Base-by-base conservation (phyloP, 2,113 vertebrate species). In the Channa argus region DNA sequence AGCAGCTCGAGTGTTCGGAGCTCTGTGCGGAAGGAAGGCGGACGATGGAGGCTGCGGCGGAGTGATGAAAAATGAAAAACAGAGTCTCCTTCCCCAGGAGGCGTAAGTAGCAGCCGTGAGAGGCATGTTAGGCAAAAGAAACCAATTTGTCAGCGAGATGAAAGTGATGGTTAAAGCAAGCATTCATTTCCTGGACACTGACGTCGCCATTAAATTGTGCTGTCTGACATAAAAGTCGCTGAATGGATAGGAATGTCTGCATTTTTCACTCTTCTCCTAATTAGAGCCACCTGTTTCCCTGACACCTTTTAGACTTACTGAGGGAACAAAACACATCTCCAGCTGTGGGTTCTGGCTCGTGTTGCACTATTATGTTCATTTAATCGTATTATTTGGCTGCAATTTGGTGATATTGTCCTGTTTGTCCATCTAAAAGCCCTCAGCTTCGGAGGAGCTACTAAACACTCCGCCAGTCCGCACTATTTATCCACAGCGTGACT, bases 141-240 rank as follows among this genome's bases (percentile, higher is more conserved):
- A 62, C 36, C 83, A 82, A 91, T 91, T 88, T 89, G 73, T 92
- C 88, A 92, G 77, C 60, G 38, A 83, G 87, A 88, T 86, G 79
- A 87, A 89, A 82, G 82, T 66, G 76, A 79, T 77, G 49, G 64
- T 84, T 79, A 88, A 69, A 86, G 88, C 79, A 43, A 62, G 73
- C 83, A 76, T 91, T 85, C 86, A 84, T 91, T 88, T 84, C 82
- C 78, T 71, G 83, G 84, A 87, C 90, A 74, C 52, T 67, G 84
- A 88, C 84, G 70, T 53, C 8, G 70, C 83, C 77, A 59, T 92
- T 88, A 88, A 90, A 92, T 76, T 73, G 45, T 66, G 82, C 86
- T 87, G 90, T 85, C 70, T 87, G 87, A 87, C 86, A 84, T 89
- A 84, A 92, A 92, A 92, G 90, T 79, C 52, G 83, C 87, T 88